Evolutionary conservation across 2,113 vertebrate genomes (phyloP), one percentile per base, ranked within the genome.

Genomic region (Orcinus orca): DNA sequence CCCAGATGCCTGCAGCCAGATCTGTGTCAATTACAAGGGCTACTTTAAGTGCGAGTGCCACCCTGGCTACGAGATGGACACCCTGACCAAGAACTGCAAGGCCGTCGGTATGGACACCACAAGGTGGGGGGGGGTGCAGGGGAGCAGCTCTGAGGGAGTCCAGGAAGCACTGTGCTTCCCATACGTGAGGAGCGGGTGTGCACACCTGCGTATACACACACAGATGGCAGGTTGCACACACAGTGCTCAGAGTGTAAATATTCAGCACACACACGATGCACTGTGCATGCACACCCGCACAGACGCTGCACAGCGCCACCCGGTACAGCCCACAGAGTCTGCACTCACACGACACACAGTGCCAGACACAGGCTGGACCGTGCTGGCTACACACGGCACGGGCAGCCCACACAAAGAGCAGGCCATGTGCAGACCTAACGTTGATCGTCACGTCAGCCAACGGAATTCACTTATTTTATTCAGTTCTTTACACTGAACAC

Each of bases 11-110:
- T 99, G 99, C 99, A 99, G 99, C 98, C 99, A 99, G 98, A 99
- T 99, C 98, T 99, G 99, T 98, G 99, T 99, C 98, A 99, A 99
- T 98, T 99, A 99, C 98, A 99, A 99, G 98, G 99, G 99, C 38
- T 99, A 99, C 98, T 99, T 99, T 97, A 99, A 99, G 98, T 99
- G 99, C 2, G 99, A 99, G 97, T 99, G 99, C 98, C 99, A 99
- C 90, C 99, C 99, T 92, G 99, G 99, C 96, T 99, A 99, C 0
- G 99, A 99, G 99, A 99, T 99, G 99, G 99, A 99, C 98, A 99
- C 99, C 1, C 98, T 99, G 95, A 99, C 99, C 93, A 99, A 99
- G 99, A 99, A 99, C 98, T 99, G 99, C 99, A 99, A 99, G 98
- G 99, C 99, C 17, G 99, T 99, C 86, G 99, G 99, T 99, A 99